phyloP scores from a whole-genome alignment of 2,113 vertebrate genomes.

The Rhea americana region DNA sequence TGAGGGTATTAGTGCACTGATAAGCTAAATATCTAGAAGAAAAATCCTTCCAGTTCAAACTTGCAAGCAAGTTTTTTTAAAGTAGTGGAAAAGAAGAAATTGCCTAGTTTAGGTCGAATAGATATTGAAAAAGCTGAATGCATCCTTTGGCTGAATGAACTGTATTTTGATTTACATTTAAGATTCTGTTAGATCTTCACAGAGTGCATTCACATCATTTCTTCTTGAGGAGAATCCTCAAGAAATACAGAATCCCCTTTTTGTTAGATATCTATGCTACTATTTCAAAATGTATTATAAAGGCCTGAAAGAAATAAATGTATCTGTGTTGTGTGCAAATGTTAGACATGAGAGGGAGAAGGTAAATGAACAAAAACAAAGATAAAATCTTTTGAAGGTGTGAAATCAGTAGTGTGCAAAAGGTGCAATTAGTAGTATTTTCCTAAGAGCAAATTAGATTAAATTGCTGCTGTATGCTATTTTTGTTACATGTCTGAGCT shows the following conservation, averaged over 20 bases:
- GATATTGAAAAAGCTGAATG: neutral
- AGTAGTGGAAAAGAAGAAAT: neutral
- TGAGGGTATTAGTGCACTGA: neutral
- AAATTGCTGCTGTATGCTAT: constrained; percentile 61
- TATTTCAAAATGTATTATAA: constrained; percentile 43
- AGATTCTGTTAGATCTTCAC: constrained; percentile 8
- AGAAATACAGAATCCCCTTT: neutral
- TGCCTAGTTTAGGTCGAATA: neutral
- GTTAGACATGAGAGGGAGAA: constrained; percentile 1
- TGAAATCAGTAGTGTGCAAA: constrained; percentile 54
- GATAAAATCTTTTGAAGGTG: constrained; percentile 51
- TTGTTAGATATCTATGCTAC: neutral
- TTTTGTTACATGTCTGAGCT: constrained; percentile 50
- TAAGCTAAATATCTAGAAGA: constrained; percentile 23
- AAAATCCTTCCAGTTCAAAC: constrained; percentile 1
- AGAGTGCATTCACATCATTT: neutral
- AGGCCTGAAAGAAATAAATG: constrained; percentile 11
- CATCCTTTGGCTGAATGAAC: neutral
- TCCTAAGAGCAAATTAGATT: constrained; percentile 58
- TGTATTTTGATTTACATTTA: constrained; percentile 4
- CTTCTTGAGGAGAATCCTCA: neutral
- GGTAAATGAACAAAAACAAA: constrained; percentile 62
- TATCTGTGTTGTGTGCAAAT: neutral
- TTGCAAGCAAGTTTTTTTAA: neutral
- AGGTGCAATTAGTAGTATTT: constrained; percentile 67